phyloP scores from a whole-genome alignment of 2,113 vertebrate species.

The Mustela lutreola region DNA sequence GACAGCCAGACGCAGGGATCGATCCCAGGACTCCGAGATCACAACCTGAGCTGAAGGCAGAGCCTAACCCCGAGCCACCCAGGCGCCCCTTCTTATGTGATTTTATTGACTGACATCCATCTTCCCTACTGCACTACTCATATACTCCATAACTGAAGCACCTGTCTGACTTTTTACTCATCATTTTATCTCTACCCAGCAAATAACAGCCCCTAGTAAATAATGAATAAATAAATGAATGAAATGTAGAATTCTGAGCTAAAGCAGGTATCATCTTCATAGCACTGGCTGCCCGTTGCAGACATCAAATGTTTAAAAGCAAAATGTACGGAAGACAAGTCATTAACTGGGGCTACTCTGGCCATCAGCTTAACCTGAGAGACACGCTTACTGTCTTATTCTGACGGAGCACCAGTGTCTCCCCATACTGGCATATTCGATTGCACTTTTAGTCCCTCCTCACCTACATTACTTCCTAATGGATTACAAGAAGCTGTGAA shows the following conservation, averaged over 20 bases:
- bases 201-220: background rate
- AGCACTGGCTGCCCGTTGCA: background rate
- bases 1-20: too few species aligned
- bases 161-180: background rate
- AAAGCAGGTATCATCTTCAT: background rate
- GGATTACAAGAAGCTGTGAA: background rate
- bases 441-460: background rate
- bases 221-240: background rate
- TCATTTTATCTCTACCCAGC: background rate
- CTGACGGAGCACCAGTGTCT: background rate
- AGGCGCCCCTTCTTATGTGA: background rate
- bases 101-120: background rate
- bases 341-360: background rate
- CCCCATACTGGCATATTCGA: background rate
- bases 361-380: background rate
- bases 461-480: background rate
- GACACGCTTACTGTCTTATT: background rate
- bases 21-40: too few species aligned
- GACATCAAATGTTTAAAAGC: background rate
- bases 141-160: background rate
- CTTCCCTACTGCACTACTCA: background rate
- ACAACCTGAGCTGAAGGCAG: too few species aligned
- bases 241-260: background rate
- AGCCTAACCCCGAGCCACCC: too few species aligned
- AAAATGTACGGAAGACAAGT: background rate